Evolutionary conservation across 1,140 invertebrate genomes (phyloP).

Genomic region (Periplaneta americana): DNA sequence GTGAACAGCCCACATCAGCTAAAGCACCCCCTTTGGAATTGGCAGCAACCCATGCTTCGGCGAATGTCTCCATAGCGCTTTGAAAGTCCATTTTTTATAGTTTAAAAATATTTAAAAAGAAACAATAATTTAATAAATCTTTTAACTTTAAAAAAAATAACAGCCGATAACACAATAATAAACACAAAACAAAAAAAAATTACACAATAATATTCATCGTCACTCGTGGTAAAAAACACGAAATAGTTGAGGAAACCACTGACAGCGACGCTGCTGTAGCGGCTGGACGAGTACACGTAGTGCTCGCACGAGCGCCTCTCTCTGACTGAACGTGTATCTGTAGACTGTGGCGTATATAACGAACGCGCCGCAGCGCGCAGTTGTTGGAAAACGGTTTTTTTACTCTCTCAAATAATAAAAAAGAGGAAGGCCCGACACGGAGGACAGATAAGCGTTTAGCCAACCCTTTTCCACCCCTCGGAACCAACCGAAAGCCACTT

Average conservation of each 20-base stretch:
- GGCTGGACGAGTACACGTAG: not conserved
- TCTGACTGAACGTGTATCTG: not conserved
- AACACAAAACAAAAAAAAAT: not conserved
- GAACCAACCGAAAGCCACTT: slow-evolving; percentile 2
- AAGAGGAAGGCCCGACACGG: not conserved
- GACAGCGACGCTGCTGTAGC: not conserved
- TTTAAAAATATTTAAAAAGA: not conserved
- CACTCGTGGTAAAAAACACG: not conserved
- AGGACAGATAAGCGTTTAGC: not conserved
- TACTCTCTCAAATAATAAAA: not conserved
- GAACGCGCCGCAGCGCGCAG: not conserved
- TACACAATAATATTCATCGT: not conserved
- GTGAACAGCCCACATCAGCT: slow-evolving; percentile 32
- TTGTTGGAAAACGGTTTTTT: not conserved
- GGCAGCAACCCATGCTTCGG: slow-evolving; percentile 92
- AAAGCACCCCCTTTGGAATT: slow-evolving; percentile 65
- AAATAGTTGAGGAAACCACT: not conserved
- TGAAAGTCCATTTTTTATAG: slow-evolving; percentile 79
- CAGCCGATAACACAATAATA: not conserved
- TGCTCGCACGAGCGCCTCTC: not conserved
- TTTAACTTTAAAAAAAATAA: not conserved
- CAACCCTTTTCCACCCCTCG: slow-evolving; percentile 3
- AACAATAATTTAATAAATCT: not conserved
- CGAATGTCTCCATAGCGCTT: slow-evolving; percentile 95
- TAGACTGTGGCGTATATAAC: not conserved